Evolutionary conservation across 2,888 invertebrate genomes (phyloP).

Genomic region (Drosophila mercatorum): DNA sequence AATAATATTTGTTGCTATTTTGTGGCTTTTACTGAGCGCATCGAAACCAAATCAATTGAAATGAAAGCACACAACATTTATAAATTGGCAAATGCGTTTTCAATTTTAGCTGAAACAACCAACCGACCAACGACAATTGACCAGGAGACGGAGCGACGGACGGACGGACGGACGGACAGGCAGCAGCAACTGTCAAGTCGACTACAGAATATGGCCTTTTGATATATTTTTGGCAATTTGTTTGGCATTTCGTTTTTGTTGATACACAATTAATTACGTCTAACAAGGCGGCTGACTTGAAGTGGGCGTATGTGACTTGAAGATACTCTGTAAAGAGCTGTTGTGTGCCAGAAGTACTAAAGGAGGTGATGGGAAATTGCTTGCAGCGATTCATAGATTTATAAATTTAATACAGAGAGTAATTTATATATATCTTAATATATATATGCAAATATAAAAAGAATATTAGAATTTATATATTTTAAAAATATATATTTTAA

Average conservation of each 20-base stretch:
- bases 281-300: constrained; percentile 5
- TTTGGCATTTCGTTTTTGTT: constrained; percentile 36
- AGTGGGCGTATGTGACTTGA: not conserved
- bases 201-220: constrained; percentile 21
- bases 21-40: constrained; percentile 41
- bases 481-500: too few species aligned
- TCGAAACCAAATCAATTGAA: constrained; percentile 39
- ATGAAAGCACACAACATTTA: constrained; percentile 36
- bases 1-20: constrained; percentile 46
- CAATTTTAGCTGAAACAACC: constrained; percentile 22
- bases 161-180: not conserved
- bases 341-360: too few species aligned
- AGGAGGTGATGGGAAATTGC: too few species aligned
- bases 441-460: not conserved
- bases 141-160: not conserved
- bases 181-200: constrained; percentile 15
- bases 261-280: constrained; percentile 51
- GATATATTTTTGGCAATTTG: constrained; percentile 28
- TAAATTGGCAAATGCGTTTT: constrained; percentile 59
- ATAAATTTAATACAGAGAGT: too few species aligned
- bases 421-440: not conserved
- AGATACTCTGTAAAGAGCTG: not conserved
- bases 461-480: too few species aligned
- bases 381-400: too few species aligned
- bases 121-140: constrained; percentile 5